These are phyloP conservation scores for Helostoma temminkii DNA, from an alignment of 2,797 vertebrate species.

Conservation along the genomic window DNA sequence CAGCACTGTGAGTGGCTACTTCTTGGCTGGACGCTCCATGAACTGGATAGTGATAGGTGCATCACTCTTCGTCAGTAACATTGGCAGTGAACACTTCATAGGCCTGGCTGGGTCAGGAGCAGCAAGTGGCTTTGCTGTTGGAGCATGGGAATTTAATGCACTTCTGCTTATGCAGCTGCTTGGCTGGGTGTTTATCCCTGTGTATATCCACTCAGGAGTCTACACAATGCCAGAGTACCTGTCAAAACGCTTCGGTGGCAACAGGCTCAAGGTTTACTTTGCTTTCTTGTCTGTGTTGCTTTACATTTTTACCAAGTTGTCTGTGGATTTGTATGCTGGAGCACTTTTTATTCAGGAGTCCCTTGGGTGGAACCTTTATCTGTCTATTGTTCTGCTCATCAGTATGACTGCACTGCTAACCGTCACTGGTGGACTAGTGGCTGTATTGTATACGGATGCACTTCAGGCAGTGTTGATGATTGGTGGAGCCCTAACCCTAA, in stretches of 20 bases:
- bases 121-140: slow-evolving; percentile 97
- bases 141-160: slow-evolving; percentile 99
- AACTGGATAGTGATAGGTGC: slow-evolving; percentile 95
- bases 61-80: slow-evolving; percentile 99
- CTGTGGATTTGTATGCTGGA: slow-evolving; percentile 97
- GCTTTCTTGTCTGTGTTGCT: slow-evolving; percentile 93
- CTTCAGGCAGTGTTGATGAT: slow-evolving; percentile 99
- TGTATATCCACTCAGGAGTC: slow-evolving; percentile 96
- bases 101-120: slow-evolving; percentile 98
- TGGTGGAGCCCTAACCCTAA: slow-evolving; percentile 93
- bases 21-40: slow-evolving; percentile 98
- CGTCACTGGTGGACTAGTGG: slow-evolving; percentile 94
- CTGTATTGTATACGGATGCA: slow-evolving; percentile 97
- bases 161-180: slow-evolving; percentile 97
- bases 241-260: slow-evolving; percentile 95
- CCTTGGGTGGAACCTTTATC: slow-evolving; percentile 97
- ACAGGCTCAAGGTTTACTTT: slow-evolving; percentile 96
- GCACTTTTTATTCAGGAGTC: slow-evolving; percentile 99
- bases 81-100: slow-evolving; percentile 99
- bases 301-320: slow-evolving; percentile 99
- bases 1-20: slow-evolving; percentile 97
- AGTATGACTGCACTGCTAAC: slow-evolving; percentile 96
- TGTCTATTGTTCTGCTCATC: slow-evolving; percentile 95
- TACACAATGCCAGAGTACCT: slow-evolving; percentile 99
- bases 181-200: slow-evolving; percentile 98